Conservation (phyloP, 30 jellyfish, hydroid and myxozoan species). For the Aurelia coerulea region DNA sequence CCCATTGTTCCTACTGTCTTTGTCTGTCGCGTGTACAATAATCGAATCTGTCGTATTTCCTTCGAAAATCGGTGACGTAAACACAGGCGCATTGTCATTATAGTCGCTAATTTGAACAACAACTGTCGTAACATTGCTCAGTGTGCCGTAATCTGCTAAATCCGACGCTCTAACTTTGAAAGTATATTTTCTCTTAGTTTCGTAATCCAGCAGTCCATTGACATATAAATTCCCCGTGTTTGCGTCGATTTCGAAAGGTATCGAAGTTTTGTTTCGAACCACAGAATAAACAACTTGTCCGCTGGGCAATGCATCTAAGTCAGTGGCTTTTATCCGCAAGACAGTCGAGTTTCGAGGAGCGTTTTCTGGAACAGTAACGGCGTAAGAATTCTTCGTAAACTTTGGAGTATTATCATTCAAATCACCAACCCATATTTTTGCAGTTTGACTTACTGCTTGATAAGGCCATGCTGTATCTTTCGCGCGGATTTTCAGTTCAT, state of each 20-base stretch:
- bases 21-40: conserved; percentile 83
- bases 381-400: conserved; percentile 60
- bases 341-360: conserved; percentile 66
- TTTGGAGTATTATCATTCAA: conserved; percentile 84
- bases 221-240: conserved; percentile 68
- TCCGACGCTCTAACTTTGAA: conserved; percentile 89
- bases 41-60: conserved; percentile 62
- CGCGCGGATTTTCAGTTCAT: conserved; percentile 72
- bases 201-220: conserved; percentile 81
- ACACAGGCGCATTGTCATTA: conserved; percentile 93
- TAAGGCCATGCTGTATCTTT: conserved; percentile 81
- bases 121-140: conserved; percentile 38
- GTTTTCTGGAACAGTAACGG: conserved; percentile 69
- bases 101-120: conserved; percentile 66
- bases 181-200: conserved; percentile 42
- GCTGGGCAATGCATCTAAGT: conserved; percentile 81
- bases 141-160: conserved; percentile 62
- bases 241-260: conserved; percentile 74
- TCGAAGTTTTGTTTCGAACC: conserved; percentile 36
- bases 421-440: conserved; percentile 79
- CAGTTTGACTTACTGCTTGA: conserved; percentile 74
- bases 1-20: conserved; percentile 72
- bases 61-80: conserved; percentile 73
- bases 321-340: conserved; percentile 73
- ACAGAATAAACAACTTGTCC: conserved; percentile 75